Evolutionary conservation across 2,888 invertebrate species (phyloP).

Genomic region (Brenthis ino): DNA sequence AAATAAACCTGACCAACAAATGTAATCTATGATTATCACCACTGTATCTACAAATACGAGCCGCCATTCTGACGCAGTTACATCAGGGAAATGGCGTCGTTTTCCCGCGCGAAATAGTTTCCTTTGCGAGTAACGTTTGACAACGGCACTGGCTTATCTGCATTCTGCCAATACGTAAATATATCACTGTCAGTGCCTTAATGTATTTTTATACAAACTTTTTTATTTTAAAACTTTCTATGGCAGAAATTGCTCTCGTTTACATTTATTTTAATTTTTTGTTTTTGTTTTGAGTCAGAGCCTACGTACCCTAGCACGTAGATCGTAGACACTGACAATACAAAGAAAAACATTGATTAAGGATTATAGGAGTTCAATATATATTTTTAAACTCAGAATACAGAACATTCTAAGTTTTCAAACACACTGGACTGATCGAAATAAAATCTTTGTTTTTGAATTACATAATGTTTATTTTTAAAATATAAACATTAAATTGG

Average conservation of each 20-base stretch:
- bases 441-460: too few species aligned
- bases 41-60: slow-evolving; percentile 5
- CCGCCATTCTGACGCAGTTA: slow-evolving; percentile 45
- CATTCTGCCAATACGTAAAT: slow-evolving; percentile 21
- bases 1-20: not conserved
- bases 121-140: slow-evolving; percentile 40
- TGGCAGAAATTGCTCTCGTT: not conserved
- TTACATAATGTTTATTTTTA: too few species aligned
- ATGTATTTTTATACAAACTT: slow-evolving; percentile 7
- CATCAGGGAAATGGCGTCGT: slow-evolving; percentile 50
- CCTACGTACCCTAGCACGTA: too few species aligned
- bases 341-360: too few species aligned
- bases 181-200: slow-evolving; percentile 13
- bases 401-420: too few species aligned
- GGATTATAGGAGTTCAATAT: too few species aligned
- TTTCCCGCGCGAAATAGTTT: slow-evolving; percentile 52
- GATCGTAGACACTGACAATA: too few species aligned
- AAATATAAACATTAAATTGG: too few species aligned
- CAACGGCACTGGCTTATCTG: slow-evolving; percentile 24
- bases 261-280: not conserved
- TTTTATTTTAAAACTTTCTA: not conserved
- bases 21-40: slow-evolving; percentile 16
- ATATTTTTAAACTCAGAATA: too few species aligned
- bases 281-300: too few species aligned
- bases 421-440: too few species aligned